Evolutionary conservation across 2,797 vertebrate species (phyloP).

Genomic region (Poeciliopsis presidionis): DNA sequence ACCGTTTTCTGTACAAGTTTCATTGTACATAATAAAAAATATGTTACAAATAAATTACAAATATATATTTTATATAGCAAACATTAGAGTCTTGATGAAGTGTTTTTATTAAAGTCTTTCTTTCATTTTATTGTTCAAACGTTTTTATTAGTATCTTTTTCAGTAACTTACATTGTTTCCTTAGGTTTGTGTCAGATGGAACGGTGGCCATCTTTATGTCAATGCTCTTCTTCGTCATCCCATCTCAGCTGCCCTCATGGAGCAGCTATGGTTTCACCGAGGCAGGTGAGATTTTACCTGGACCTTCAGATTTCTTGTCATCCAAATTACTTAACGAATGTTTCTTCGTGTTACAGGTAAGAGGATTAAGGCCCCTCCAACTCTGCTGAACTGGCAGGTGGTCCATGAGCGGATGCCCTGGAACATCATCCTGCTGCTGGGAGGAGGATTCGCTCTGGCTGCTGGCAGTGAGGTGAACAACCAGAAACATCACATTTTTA

Average conservation of each 20-base stretch:
- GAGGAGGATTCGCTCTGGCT: conserved; percentile 93
- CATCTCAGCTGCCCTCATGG: conserved; percentile 70
- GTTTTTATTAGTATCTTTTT: not conserved
- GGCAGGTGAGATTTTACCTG: conserved; percentile 30
- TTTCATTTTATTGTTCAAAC: not conserved
- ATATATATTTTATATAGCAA: not conserved
- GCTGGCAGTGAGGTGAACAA: conserved; percentile 89
- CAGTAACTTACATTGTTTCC: conserved; percentile 2
- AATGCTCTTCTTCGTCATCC: conserved; percentile 85
- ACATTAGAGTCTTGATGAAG: not conserved
- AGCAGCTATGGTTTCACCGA: conserved; percentile 37
- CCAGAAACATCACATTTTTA: not conserved
- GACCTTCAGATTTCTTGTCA: not conserved
- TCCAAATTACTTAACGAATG: conserved; percentile 10
- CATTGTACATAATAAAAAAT: too few species aligned
- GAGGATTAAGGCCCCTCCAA: conserved; percentile 47
- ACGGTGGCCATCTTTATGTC: conserved; percentile 87
- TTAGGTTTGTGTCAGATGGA: conserved; percentile 84
- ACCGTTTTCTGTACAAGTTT: not conserved
- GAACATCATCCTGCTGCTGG: conserved; percentile 91
- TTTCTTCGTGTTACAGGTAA: conserved; percentile 48
- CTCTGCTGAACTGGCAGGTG: conserved; percentile 82
- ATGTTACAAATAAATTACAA: not conserved
- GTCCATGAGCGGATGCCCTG: conserved; percentile 92
- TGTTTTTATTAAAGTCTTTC: not conserved